Evolutionary conservation across 2,797 vertebrate species (phyloP), one percentile per base, ranked within the genome.

Genomic region (Cephalopachus bancanus): DNA sequence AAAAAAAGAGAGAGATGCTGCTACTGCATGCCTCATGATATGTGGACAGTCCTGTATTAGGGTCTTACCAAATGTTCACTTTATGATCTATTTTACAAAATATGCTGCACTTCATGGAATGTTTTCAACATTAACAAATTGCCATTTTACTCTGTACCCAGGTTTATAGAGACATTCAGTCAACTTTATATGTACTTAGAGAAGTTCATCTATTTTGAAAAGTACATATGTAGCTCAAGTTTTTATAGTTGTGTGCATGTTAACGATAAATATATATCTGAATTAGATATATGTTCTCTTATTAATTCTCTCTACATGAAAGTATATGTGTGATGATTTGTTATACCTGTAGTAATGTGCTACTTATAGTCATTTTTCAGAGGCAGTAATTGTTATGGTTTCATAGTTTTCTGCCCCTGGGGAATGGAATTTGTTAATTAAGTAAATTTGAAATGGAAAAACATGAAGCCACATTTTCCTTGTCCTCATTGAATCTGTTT

Each of bases 351-450:
- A 67, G 60, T 91, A 79, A 85, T 62, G 65, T 88, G 62, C 71
- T 96, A 75, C 20, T 84, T 65, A n/a, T 59, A 19, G 22, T 85
- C 53, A 17, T 72, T 93, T 92, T 85, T 62, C 37, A 85, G 57
- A 84, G 10, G 30, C 57, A 81, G 74, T 85, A 44, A 16, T 57
- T 91, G 69, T 72, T 67, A 93, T 81, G 20, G n/a, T 65, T 75
- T 88, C n/a, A 64, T 92, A 89, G 71, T 93, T 97, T 97, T 65
- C 69, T 94, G 24, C 60, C 16, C 44, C 44, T 17, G 67, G 60
- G 87, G 80, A 30, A 76, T 67, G 44, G 55, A 15, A 33, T 55
- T 17, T 71, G 75, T 28, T 96, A 92, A 95, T 86, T 85, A 96
- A 93, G 59, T 28, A 69, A 1, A 51, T 83, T 78, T 91, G 79